Percentiles rank a stretch among this genome's conserved stretches.
Evolutionary conservation across 2,113 vertebrate genomes (phyloP).

Genomic region (Pomatorhinus ruficollis): DNA sequence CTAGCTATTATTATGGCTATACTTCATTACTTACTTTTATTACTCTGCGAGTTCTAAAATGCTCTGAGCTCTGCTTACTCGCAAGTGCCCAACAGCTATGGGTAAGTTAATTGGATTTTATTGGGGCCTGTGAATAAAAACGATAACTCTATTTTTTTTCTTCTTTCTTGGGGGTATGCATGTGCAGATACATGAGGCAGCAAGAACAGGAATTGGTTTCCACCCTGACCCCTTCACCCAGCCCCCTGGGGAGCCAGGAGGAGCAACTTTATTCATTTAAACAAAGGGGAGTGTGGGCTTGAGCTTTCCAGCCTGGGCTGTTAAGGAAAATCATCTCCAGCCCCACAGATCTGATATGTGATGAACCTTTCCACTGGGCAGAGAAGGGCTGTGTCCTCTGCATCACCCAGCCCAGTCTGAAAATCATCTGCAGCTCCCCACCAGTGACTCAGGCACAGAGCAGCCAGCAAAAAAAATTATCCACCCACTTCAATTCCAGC

Average conservation of each 20-base stretch:
- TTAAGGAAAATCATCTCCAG: neutral
- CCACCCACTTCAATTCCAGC: neutral
- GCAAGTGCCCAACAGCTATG: neutral
- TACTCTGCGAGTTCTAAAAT: neutral
- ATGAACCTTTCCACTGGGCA: neutral
- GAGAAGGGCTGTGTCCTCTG: fast-evolving
- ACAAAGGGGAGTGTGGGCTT: neutral
- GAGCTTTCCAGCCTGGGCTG: neutral
- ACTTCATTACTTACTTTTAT: constrained; percentile 19
- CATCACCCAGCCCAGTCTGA: fast-evolving
- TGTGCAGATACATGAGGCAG: neutral
- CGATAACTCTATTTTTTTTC: neutral
- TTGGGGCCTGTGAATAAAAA: neutral
- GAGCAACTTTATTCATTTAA: neutral
- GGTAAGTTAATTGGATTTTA: neutral
- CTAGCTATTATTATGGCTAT: neutral
- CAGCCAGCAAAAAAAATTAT: neutral
- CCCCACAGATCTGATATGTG: neutral
- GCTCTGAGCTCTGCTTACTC: neutral
- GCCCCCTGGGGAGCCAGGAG: fast-evolving
- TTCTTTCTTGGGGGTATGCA: neutral
- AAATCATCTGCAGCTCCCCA: neutral
- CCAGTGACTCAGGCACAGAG: fast-evolving
- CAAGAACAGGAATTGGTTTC: neutral
- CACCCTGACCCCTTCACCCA: neutral